Evolutionary conservation across 2,888 invertebrate species (phyloP), one percentile per base, ranked within the genome.

Genomic region (Drosophila paramelanica): DNA sequence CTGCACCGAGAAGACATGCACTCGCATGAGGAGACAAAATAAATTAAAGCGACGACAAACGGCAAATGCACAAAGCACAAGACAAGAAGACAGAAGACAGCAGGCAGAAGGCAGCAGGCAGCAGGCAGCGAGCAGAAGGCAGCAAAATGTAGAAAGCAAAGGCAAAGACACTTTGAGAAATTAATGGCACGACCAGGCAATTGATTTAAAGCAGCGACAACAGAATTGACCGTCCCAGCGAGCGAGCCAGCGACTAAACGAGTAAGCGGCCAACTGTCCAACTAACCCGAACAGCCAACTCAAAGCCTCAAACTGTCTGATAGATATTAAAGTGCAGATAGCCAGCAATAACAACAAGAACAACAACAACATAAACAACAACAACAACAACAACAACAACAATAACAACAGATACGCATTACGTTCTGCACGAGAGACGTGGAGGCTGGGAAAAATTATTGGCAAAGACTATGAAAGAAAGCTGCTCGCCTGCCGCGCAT

Each of bases 1-100:
- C 41, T 59, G 56, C 66, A 51, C 41, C 46, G 46, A 45, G 67
- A 52, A 33, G 57, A 49, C 43, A 56, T 57, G 71, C 64, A 52
- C 56, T 81, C 62, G 81, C 81, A 81, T 81, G 81, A 79, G 79
- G 60, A 79, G 69, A 73, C 79, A 77, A 85, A 79, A 85, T 81
- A 81, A 81, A 81, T 81, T 85, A 81, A 81, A 74, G 79, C 55
- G 60, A 62, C 77, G 65, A 65, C 80, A 47, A 62, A 69, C 55
- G 46, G 47, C 59, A 49, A 39, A 47, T 39, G 38, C 43, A 31
- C 56, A 46, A 65, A 47, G 36, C 60, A 39, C 55, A 73, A 56
- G 55, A 38, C 14, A 33, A 23, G 36, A 11, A 13, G 47, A 5
- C 23, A 25, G 38, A 33, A 43, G 61, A 0, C 10, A 39, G 14